Evolutionary conservation across 2,797 vertebrate species (phyloP), one percentile per base, ranked within the genome.

Genomic region (Zenarchopterus dispar): DNA sequence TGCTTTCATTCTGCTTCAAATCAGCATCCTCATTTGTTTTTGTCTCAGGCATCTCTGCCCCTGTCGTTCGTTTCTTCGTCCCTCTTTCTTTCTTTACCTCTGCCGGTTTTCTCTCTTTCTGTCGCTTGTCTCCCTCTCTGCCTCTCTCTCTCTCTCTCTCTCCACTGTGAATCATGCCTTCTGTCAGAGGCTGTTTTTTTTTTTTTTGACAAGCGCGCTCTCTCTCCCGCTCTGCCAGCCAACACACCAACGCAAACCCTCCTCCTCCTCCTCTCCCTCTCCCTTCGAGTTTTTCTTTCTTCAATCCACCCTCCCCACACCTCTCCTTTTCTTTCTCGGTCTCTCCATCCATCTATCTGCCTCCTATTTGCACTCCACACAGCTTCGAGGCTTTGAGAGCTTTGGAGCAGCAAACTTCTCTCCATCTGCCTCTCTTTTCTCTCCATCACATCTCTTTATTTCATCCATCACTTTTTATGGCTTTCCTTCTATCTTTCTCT

Each of bases 81-180:
- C 52, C 54, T 72, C 56, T 56, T 61, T 64, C 53, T 67, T 48
- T 63, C 64, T 57, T 56, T 84, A 61, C 81, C 75, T 67, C 61
- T 80, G 75, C 59, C 46, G 82, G 61, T 86, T 74, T 71, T 78
- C 64, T 80, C 66, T 72, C 63, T 72, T 56, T 63, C 74, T 77
- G 62, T 56, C 39, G 56, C 56, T 67, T 28, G 53, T 77, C 67
- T 78, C 67, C 55, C 70, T 61, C 74, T 17, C 56, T n/a, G 51
- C 21, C 26, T 45, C 66, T 6, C 63, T 33, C 55, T 23, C 62
- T 50, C 56, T 15, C 73, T 66, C 84, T 69, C 78, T 43, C 82
- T 82, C 82, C 48, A 57, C 83, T 84, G 83, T 92, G 90, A 92
- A 92, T 92, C 90, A 92, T 92, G 88, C 89, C 84, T 91, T 91